These are phyloP conservation scores for Nesidiocoris tenuis DNA, from an alignment of 2,888 invertebrate genomes.

Conservation along the genomic window DNA sequence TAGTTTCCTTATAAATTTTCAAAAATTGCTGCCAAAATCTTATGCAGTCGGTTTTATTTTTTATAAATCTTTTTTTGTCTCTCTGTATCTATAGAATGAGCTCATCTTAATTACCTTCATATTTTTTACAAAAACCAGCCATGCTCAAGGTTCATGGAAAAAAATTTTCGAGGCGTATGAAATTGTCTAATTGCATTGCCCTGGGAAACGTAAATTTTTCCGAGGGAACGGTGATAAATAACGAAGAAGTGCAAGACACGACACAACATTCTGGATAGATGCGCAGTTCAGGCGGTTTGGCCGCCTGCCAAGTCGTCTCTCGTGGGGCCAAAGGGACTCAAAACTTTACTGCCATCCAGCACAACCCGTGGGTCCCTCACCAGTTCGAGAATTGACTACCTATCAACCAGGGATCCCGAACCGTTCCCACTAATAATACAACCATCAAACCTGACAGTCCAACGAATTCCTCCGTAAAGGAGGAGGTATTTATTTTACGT, in stretches of 20 bases:
- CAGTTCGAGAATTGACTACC: background rate
- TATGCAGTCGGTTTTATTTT: too few relatives aligned
- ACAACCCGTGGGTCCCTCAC: background rate
- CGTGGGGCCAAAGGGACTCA: background rate
- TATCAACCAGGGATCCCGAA: background rate
- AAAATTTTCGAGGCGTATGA: too few relatives aligned
- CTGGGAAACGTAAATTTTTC: too few relatives aligned
- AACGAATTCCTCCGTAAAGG: background rate
- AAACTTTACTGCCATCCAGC: background rate
- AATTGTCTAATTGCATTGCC: too few relatives aligned
- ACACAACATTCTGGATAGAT: background rate
- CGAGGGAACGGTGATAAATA: too few relatives aligned
- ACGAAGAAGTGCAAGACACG: background rate
- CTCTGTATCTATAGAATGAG: too few relatives aligned
- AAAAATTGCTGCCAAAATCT: too few relatives aligned
- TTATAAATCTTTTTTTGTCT: too few relatives aligned
- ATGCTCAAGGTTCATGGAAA: too few relatives aligned
- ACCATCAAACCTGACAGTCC: background rate
- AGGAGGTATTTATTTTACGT: constrained; percentile 14
- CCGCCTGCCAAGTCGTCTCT: background rate
- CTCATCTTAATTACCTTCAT: too few relatives aligned
- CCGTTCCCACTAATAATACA: background rate
- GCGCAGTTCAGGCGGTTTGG: background rate
- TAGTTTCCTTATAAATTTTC: too few relatives aligned
- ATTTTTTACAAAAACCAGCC: too few relatives aligned